phyloP scores from a whole-genome alignment of 2,797 vertebrate species.

The Melanogrammus aeglefinus region DNA sequence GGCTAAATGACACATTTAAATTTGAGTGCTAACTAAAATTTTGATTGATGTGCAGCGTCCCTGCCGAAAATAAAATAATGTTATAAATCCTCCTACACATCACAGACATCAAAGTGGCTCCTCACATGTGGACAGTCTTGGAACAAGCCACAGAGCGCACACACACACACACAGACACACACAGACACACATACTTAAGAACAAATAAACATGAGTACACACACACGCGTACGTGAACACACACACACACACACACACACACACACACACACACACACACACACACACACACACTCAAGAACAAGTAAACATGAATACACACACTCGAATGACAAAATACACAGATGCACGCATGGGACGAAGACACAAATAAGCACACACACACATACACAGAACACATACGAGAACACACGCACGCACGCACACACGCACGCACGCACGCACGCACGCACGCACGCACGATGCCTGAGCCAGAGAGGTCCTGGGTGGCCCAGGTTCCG shows the following conservation, averaged over 20 bases:
- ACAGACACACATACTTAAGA: neutral
- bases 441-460: neutral
- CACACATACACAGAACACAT: neutral
- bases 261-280: constrained; percentile 6
- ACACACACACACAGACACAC: neutral
- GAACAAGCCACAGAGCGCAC: constrained; percentile 28
- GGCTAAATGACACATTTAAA: too few relatives aligned
- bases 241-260: neutral
- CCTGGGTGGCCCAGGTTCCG: constrained; percentile 68
- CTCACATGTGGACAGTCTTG: constrained; percentile 44
- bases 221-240: neutral
- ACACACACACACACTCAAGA: constrained; percentile 5
- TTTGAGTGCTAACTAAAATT: too few relatives aligned
- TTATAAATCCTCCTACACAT: constrained; percentile 42
- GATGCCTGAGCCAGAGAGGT: constrained; percentile 34
- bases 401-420: constrained; percentile 20
- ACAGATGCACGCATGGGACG: constrained; percentile 22
- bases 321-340: neutral
- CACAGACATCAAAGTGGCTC: constrained; percentile 36
- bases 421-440: constrained; percentile 10
- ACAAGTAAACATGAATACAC: neutral
- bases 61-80: too few relatives aligned
- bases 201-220: constrained; percentile 2
- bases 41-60: too few relatives aligned
- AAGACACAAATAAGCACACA: neutral